Conservation (phyloP, 2,888 invertebrate genomes). For the Bimastos eiseni region DNA sequence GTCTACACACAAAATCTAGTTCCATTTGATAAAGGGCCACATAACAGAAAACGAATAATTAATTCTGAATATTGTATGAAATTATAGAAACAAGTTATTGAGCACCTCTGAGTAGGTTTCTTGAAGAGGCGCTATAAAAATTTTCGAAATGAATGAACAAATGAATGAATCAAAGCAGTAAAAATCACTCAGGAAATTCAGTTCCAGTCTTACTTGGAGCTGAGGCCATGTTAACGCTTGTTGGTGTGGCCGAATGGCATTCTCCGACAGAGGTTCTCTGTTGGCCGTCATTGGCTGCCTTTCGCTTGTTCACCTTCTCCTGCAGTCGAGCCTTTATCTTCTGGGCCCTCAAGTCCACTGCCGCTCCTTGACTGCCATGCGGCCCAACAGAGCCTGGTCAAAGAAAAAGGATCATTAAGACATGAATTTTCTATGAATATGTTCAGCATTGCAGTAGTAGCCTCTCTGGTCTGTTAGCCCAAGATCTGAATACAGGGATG, state of each 20-base stretch:
- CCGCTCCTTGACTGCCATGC: constrained; percentile 25
- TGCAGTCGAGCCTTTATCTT: constrained; percentile 38
- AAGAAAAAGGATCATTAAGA: neutral
- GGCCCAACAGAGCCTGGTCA: constrained; percentile 31
- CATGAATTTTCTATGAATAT: neutral
- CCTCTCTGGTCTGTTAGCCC: neutral
- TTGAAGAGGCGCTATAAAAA: too few relatives aligned
- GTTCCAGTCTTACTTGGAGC: neutral
- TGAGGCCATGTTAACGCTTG: neutral
- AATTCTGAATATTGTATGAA: too few relatives aligned
- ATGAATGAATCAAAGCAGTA: neutral
- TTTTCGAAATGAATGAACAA: too few relatives aligned
- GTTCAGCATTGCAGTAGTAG: neutral
- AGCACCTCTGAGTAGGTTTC: too few relatives aligned
- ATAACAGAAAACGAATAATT: neutral
- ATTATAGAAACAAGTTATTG: too few relatives aligned
- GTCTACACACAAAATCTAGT: neutral
- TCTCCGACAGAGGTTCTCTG: neutral
- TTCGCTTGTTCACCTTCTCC: constrained; percentile 31
- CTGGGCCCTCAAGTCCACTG: constrained; percentile 38
- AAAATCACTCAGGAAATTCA: neutral
- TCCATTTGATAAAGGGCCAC: neutral
- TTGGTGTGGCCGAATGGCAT: neutral
- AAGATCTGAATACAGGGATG: neutral
- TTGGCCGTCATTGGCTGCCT: neutral